These are phyloP conservation scores for Channa argus DNA, from an alignment of 2,113 vertebrate species.

Conservation along the genomic window DNA sequence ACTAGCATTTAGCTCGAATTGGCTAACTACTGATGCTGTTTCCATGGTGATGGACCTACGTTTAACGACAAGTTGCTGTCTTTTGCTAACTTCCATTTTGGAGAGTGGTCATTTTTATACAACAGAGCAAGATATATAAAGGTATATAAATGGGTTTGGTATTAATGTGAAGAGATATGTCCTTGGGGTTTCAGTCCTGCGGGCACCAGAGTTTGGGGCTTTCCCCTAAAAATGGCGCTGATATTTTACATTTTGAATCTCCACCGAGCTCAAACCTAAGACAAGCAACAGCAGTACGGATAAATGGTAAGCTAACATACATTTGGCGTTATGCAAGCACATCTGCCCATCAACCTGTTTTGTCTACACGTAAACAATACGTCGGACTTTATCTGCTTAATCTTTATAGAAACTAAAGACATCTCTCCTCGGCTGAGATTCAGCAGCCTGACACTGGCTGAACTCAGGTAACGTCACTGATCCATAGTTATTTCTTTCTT, in stretches of 20 bases:
- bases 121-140: neutral
- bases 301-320: slow-evolving; percentile 28
- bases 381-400: neutral
- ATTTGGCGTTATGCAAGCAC: no score
- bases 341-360: neutral
- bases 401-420: slow-evolving; percentile 15
- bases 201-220: neutral
- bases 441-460: slow-evolving; percentile 57
- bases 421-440: slow-evolving; percentile 29
- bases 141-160: no score
- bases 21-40: slow-evolving; percentile 36
- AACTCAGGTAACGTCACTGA: slow-evolving; percentile 55
- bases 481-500: no score
- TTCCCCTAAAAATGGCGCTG: neutral
- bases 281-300: neutral
- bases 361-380: neutral
- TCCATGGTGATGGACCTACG: slow-evolving; percentile 60
- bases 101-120: neutral
- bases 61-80: neutral
- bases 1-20: neutral
- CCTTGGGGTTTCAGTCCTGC: neutral
- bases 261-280: neutral
- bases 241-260: neutral
- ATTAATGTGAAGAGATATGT: slow-evolving; percentile 30
- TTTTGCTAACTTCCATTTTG: neutral